Conservation (phyloP, 2,797 vertebrate genomes). For the Acipenser transmontanus region DNA sequence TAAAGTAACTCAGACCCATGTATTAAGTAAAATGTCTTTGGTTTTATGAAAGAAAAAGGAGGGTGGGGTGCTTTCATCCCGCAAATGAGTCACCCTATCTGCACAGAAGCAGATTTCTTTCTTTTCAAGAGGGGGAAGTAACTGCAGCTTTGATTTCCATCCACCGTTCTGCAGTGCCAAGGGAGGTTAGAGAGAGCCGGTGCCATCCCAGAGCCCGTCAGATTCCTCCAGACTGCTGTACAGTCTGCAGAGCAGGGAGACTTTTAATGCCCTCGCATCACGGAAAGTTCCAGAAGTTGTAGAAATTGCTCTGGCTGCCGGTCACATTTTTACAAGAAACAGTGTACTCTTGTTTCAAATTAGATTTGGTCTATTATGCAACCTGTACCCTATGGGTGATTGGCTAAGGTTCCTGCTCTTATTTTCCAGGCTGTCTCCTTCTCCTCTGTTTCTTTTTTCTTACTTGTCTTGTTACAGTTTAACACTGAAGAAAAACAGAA, state of each 20-base stretch:
- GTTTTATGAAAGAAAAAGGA: slow-evolving; percentile 9
- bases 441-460: too few relatives aligned
- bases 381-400: background rate
- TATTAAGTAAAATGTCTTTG: background rate
- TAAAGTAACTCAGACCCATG: too few relatives aligned
- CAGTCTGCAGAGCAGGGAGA: background rate
- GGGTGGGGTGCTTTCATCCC: slow-evolving; percentile 9
- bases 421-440: too few relatives aligned
- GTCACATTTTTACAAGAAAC: background rate
- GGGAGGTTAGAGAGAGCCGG: background rate
- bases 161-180: background rate
- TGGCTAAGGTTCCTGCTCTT: background rate
- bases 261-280: background rate
- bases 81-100: slow-evolving; percentile 9
- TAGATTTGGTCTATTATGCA: background rate
- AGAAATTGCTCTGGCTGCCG: background rate
- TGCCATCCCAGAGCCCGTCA: slow-evolving; percentile 1
- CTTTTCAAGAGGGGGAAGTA: background rate
- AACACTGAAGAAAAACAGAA: too few relatives aligned
- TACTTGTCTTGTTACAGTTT: too few relatives aligned
- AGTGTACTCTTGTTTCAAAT: slow-evolving; percentile 2
- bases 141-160: slow-evolving; percentile 2
- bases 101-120: background rate
- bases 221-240: slow-evolving; percentile 12
- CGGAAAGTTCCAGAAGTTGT: background rate